phyloP scores from a whole-genome alignment of 2,113 vertebrate species.

The Myotis yumanensis region DNA sequence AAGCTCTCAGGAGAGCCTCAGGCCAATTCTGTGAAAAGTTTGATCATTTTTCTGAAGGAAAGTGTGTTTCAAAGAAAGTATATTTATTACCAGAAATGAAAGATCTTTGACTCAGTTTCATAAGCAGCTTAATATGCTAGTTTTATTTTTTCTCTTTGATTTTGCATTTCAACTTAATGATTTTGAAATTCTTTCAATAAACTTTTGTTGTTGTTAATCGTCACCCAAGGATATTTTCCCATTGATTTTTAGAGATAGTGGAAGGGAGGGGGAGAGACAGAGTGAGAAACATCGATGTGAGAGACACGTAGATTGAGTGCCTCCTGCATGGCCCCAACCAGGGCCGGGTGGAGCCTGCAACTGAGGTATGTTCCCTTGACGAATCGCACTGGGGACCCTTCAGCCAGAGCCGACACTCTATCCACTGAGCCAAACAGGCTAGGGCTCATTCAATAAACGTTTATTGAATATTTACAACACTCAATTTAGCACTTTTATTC shows the following conservation, averaged over 20 bases:
- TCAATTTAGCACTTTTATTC: not conserved
- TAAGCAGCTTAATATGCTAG: slow-evolving; percentile 48
- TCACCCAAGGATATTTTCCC: too few relatives aligned
- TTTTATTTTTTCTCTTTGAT: slow-evolving; percentile 39
- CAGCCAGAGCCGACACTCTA: too few relatives aligned
- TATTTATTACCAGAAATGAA: slow-evolving; percentile 65
- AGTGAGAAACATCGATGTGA: too few relatives aligned
- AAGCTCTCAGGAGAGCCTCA: slow-evolving; percentile 51
- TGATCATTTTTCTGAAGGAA: slow-evolving; percentile 60
- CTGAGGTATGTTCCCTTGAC: too few relatives aligned
- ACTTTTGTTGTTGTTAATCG: not conserved
- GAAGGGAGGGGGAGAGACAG: too few relatives aligned
- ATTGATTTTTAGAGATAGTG: too few relatives aligned
- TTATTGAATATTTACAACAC: not conserved
- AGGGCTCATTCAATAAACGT: not conserved
- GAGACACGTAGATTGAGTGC: too few relatives aligned
- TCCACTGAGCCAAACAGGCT: too few relatives aligned
- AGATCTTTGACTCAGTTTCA: slow-evolving; percentile 59
- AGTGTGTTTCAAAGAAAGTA: slow-evolving; percentile 69
- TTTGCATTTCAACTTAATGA: slow-evolving; percentile 58
- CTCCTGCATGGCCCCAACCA: too few relatives aligned
- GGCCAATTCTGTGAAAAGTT: slow-evolving; percentile 59
- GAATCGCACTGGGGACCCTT: too few relatives aligned
- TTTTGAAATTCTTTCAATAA: slow-evolving; percentile 46
- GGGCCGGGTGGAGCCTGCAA: too few relatives aligned